phyloP scores from a whole-genome alignment of 2,888 invertebrate genomes.

The Machimus atricapillus region DNA sequence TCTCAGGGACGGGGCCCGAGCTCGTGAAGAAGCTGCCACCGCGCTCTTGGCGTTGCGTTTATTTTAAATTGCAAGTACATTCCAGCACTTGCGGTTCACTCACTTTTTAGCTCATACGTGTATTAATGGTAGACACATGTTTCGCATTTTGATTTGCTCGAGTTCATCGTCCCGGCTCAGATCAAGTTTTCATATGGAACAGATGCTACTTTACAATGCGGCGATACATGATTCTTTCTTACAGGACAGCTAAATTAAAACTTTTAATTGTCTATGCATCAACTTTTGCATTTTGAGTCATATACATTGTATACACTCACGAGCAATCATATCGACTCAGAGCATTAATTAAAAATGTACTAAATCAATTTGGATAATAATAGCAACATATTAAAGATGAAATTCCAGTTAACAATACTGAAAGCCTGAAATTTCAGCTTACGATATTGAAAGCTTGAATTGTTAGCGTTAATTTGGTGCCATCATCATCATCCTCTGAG shows the following conservation, averaged over 20 bases:
- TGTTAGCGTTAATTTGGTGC: no score
- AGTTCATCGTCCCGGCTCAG: conserved; percentile 19
- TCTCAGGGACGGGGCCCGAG: not conserved
- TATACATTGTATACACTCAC: no score
- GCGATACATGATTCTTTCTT: not conserved
- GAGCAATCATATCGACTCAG: no score
- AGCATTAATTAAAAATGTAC: no score
- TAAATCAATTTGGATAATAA: no score
- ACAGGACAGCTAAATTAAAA: not conserved
- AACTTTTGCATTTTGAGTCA: no score
- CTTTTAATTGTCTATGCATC: not conserved
- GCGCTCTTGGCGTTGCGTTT: not conserved
- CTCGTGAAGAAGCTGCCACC: not conserved
- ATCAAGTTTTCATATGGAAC: conserved; percentile 11
- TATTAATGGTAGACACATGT: conserved; percentile 39
- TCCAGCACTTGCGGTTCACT: not conserved
- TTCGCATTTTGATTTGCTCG: conserved; percentile 42
- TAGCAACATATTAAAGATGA: no score
- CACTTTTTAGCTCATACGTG: conserved; percentile 11
- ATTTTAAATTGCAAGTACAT: conserved; percentile 12
- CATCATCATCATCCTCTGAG: no score
- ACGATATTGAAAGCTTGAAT: no score
- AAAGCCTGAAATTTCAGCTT: no score
- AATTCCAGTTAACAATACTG: no score
- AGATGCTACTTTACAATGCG: not conserved